Conservation (phyloP, 1,140 invertebrate genomes). For the Oppia nitens region DNA sequence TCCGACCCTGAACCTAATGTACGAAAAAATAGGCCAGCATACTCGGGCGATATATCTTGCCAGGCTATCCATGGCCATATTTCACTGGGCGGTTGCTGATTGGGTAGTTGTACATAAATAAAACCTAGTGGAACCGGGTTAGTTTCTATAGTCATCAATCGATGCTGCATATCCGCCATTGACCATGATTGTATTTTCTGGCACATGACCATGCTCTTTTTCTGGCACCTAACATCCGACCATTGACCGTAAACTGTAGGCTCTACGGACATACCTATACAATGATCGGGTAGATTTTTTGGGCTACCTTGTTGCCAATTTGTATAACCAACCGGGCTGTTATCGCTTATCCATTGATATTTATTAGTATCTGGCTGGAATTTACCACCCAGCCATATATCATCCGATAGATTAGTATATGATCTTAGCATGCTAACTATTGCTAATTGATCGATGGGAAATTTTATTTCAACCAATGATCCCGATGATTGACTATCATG, state of each 20-base stretch:
- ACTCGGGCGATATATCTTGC: not conserved
- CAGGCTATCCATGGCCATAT: not conserved
- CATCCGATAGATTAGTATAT: too few relatives aligned
- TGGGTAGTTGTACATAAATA: slow-evolving; percentile 3
- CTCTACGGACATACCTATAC: not conserved
- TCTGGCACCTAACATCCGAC: not conserved
- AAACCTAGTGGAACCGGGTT: slow-evolving; percentile 3
- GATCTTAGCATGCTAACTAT: too few relatives aligned
- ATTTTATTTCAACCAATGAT: too few relatives aligned
- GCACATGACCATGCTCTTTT: slow-evolving; percentile 1
- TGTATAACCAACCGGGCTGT: too few relatives aligned
- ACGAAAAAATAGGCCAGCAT: not conserved
- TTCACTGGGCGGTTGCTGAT: not conserved
- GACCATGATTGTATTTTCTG: not conserved
- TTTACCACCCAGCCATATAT: too few relatives aligned
- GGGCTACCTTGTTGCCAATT: not conserved
- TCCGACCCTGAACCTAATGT: not conserved
- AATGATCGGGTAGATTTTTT: not conserved
- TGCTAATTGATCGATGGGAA: too few relatives aligned
- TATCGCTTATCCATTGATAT: too few relatives aligned
- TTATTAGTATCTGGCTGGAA: too few relatives aligned
- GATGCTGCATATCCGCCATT: not conserved
- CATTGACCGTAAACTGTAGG: not conserved
- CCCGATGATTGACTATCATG: too few relatives aligned
- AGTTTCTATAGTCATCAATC: not conserved